Conservation (phyloP, 2,888 invertebrate genomes). For the Brachyptera putata region DNA sequence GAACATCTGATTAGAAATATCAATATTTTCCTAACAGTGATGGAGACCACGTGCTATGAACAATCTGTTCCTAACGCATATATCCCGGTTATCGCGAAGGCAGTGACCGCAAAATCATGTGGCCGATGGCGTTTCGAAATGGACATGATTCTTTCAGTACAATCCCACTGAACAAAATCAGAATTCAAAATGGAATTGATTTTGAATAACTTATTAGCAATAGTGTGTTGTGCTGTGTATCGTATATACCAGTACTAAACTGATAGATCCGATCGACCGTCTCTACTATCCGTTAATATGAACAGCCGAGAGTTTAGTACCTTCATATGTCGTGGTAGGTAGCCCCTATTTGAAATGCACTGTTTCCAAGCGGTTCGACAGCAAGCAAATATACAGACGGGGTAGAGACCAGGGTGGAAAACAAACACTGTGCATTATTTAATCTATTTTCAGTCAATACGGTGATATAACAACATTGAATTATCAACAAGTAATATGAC, state of each 20-base stretch:
- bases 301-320: too few species aligned
- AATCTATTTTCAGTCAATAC: slow-evolving; percentile 25
- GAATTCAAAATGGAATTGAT: slow-evolving; percentile 17
- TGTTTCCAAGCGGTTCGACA: neutral
- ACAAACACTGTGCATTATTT: slow-evolving; percentile 28
- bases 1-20: too few species aligned
- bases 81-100: too few species aligned
- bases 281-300: too few species aligned
- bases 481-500: slow-evolving; percentile 24
- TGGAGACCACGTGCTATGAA: too few species aligned
- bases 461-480: slow-evolving; percentile 17
- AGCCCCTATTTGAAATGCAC: slow-evolving; percentile 25
- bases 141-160: neutral
- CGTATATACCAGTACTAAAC: too few species aligned
- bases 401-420: neutral
- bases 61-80: too few species aligned
- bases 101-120: neutral
- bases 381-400: neutral
- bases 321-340: too few species aligned
- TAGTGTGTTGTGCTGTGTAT: neutral
- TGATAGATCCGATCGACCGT: too few species aligned
- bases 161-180: neutral
- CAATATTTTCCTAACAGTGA: too few species aligned
- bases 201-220: slow-evolving; percentile 15
- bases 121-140: neutral